Evolutionary conservation across 2,113 vertebrate genomes (phyloP).

Genomic region (Gobiocypris rarus): DNA sequence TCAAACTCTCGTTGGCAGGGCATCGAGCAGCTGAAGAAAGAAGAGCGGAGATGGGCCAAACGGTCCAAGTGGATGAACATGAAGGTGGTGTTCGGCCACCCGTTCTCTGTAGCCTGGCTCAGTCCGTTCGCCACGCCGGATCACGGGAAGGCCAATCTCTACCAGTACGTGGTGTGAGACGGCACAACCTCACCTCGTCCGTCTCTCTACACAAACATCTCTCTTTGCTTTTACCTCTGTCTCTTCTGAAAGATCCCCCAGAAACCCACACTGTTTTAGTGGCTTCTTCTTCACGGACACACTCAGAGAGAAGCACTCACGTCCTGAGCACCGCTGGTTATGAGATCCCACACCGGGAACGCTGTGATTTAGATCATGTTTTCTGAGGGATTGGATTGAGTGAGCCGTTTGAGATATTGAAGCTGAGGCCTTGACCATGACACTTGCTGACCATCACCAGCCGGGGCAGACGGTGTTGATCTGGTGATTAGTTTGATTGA

Average conservation of each 20-base stretch:
- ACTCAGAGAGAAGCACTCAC: no score
- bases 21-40: slow-evolving; percentile 99
- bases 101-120: slow-evolving; percentile 95
- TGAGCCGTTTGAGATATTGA: no score
- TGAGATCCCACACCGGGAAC: background rate
- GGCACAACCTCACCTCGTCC: background rate
- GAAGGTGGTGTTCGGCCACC: slow-evolving; percentile 98
- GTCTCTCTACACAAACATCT: background rate
- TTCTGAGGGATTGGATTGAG: no score
- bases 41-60: slow-evolving; percentile 98
- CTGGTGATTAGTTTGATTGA: background rate
- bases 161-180: slow-evolving; percentile 96
- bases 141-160: slow-evolving; percentile 93
- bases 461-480: no score
- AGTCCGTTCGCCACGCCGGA: slow-evolving; percentile 93
- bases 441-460: background rate
- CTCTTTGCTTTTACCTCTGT: background rate
- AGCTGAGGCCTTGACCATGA: background rate
- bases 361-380: background rate
- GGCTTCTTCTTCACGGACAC: background rate
- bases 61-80: slow-evolving; percentile 98
- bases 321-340: background rate
- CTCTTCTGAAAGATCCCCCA: background rate
- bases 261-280: background rate
- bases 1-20: slow-evolving; percentile 79